Evolutionary conservation across 2,797 vertebrate genomes (phyloP).

Genomic region (Chrysocyon brachyurus): DNA sequence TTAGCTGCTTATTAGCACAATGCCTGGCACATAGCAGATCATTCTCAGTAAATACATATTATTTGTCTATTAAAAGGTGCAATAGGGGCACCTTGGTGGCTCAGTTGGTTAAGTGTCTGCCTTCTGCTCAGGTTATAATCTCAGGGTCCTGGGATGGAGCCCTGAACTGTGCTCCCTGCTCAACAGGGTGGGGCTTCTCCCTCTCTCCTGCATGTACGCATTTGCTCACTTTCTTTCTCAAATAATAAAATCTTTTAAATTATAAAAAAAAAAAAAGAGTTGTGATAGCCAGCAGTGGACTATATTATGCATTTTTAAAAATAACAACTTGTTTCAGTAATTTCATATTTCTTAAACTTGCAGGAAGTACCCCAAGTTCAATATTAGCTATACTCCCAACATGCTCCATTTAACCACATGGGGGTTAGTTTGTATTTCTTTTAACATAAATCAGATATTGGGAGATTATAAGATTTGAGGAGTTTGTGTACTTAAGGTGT

Average conservation of each 20-base stretch:
- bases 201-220: no score
- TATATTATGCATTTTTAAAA: not conserved
- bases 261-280: not conserved
- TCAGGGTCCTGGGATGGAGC: not conserved
- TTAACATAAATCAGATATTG: constrained; percentile 22
- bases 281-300: not conserved
- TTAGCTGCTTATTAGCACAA: not conserved
- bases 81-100: not conserved
- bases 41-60: not conserved
- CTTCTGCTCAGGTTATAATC: not conserved
- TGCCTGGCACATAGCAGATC: not conserved
- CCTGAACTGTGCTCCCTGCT: not conserved
- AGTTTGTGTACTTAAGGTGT: constrained; percentile 20
- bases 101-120: not conserved
- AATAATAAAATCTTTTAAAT: not conserved
- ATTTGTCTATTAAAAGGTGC: not conserved
- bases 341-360: not conserved
- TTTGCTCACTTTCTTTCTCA: not conserved
- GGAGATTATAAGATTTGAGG: not conserved
- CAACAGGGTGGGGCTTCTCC: not conserved
- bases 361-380: not conserved
- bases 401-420: not conserved
- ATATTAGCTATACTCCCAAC: not conserved
- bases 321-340: not conserved
- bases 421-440: constrained; percentile 52